Conservation (phyloP, 2,888 invertebrate genomes). For the Lasioglossum zephyrum region DNA sequence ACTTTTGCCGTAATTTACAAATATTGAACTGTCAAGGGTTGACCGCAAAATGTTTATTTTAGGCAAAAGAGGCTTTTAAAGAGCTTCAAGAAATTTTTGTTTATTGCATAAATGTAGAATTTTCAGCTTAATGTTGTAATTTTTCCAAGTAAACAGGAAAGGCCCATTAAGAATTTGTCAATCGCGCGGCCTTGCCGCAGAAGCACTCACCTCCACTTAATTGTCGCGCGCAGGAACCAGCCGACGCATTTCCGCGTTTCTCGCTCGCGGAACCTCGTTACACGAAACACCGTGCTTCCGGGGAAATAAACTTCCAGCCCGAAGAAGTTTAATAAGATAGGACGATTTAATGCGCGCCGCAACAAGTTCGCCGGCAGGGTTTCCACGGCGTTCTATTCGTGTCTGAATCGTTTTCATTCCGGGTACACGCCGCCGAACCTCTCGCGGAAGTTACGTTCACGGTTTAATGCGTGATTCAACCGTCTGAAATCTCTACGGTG, state of each 20-base stretch:
- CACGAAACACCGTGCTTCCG: slow-evolving; percentile 44
- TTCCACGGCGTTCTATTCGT: slow-evolving; percentile 38
- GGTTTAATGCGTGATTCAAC: slow-evolving; percentile 35
- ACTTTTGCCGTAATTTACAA: not conserved
- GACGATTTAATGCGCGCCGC: slow-evolving; percentile 57
- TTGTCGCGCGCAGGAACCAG: slow-evolving; percentile 18
- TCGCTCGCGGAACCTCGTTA: slow-evolving; percentile 43
- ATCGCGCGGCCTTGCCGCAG: not conserved
- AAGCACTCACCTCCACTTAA: slow-evolving; percentile 13
- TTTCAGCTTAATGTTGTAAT: not conserved
- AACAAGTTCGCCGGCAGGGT: slow-evolving; percentile 52
- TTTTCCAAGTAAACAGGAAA: not conserved
- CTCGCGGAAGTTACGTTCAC: slow-evolving; percentile 35
- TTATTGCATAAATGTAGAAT: not conserved
- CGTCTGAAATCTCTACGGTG: slow-evolving; percentile 9
- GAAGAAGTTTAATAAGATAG: slow-evolving; percentile 63
- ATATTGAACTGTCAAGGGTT: not conserved
- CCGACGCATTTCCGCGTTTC: slow-evolving; percentile 18
- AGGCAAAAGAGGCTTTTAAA: too few relatives aligned
- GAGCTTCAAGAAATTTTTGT: not conserved
- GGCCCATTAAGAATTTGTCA: not conserved
- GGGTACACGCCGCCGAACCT: slow-evolving; percentile 20
- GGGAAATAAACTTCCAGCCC: slow-evolving; percentile 52
- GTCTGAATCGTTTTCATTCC: slow-evolving; percentile 28
- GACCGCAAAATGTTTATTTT: not conserved